Conservation (phyloP, 2,888 invertebrate genomes). For the Bombylius discolor region DNA sequence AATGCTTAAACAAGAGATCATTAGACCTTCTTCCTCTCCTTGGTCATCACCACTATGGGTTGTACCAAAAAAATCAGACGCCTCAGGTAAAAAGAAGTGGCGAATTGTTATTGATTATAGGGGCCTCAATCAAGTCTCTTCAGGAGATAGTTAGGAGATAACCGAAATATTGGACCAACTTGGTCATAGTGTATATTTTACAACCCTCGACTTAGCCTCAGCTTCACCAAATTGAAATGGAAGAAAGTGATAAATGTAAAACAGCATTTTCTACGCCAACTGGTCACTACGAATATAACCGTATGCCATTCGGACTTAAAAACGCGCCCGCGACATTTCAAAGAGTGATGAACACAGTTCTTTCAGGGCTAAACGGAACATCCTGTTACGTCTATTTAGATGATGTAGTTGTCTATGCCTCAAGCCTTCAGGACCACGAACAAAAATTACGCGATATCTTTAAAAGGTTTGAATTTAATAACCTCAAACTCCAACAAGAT, state of each 20-base stretch:
- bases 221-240: constrained; percentile 13
- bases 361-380: constrained; percentile 6
- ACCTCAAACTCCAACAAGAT: constrained; percentile 17
- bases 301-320: constrained; percentile 10
- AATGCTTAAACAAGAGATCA: neutral
- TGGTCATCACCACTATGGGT: too few relatives aligned
- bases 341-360: constrained; percentile 26
- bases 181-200: constrained; percentile 9
- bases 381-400: too few relatives aligned
- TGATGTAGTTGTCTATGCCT: too few relatives aligned
- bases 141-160: constrained; percentile 15
- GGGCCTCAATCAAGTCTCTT: too few relatives aligned
- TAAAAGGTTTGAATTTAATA: constrained; percentile 13
- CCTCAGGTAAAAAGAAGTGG: constrained; percentile 5
- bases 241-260: constrained; percentile 9
- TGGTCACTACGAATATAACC: constrained; percentile 7
- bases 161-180: constrained; percentile 13
- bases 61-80: neutral
- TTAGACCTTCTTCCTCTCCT: too few relatives aligned
- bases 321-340: constrained; percentile 26
- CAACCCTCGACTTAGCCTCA: constrained; percentile 11
- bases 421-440: too few relatives aligned
- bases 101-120: constrained; percentile 1
- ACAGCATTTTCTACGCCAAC: constrained; percentile 6
- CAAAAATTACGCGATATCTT: neutral